phyloP scores from a whole-genome alignment of 2,888 invertebrate genomes.

The Iphiclides podalirius region DNA sequence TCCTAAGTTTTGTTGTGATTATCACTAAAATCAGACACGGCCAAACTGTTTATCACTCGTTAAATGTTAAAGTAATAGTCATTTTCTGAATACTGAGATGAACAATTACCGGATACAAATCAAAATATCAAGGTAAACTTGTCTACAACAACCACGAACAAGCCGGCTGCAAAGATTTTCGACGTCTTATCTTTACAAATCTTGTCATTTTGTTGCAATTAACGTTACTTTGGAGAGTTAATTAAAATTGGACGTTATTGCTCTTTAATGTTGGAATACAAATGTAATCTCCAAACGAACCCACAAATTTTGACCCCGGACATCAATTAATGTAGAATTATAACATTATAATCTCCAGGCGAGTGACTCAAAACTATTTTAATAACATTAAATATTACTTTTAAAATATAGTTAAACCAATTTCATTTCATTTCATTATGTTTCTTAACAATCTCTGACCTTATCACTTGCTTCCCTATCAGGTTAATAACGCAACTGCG shows the following conservation, averaged over 20 bases:
- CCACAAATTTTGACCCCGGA: neutral
- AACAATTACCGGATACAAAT: neutral
- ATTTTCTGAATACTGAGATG: neutral
- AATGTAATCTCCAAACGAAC: neutral
- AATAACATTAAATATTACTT: no score
- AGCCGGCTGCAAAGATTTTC: neutral
- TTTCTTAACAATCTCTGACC: conserved; percentile 46
- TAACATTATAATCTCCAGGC: neutral
- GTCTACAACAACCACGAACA: neutral
- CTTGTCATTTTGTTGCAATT: neutral
- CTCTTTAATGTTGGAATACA: neutral
- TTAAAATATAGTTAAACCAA: neutral
- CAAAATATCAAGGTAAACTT: conserved; percentile 11
- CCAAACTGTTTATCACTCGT: no score
- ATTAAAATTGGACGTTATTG: neutral
- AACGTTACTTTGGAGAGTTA: neutral
- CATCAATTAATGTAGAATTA: neutral
- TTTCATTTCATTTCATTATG: neutral
- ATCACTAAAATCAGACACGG: no score
- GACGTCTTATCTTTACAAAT: neutral
- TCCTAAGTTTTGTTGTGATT: no score
- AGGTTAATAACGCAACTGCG: conserved; percentile 99
- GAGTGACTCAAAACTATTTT: neutral
- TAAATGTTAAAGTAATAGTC: no score
- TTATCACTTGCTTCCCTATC: conserved; percentile 64